Evolutionary conservation across 2,113 vertebrate species (phyloP).

Genomic region (Pelecanoides urinatrix): DNA sequence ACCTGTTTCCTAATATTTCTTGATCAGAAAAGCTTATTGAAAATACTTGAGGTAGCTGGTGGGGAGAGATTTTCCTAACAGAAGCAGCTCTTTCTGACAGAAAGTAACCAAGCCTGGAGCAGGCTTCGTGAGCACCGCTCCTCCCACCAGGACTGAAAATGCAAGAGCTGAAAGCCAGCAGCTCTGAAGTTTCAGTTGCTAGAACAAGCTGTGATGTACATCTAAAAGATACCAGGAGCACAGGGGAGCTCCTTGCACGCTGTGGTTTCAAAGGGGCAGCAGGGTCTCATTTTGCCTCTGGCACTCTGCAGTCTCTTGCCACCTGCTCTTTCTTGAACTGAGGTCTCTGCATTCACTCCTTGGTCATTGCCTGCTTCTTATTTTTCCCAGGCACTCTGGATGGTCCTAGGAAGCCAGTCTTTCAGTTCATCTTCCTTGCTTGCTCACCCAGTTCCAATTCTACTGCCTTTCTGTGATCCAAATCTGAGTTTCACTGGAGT

Average conservation of each 20-base stretch:
- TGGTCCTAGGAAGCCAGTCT: background rate
- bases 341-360: background rate
- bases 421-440: background rate
- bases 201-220: background rate
- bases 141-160: background rate
- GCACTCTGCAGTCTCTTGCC: background rate
- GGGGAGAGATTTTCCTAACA: background rate
- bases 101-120: background rate
- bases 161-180: background rate
- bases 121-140: background rate
- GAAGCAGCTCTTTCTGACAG: background rate
- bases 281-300: background rate
- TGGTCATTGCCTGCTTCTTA: background rate
- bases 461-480: background rate
- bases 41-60: background rate
- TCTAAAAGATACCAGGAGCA: background rate
- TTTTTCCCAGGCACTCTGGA: background rate
- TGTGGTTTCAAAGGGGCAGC: background rate
- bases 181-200: background rate
- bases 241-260: background rate
- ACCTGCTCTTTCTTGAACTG: background rate
- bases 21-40: background rate
- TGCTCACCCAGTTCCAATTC: background rate
- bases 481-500: background rate
- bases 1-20: background rate